Conservation (phyloP, 2,113 vertebrate genomes). For the Echinops telfairi region DNA sequence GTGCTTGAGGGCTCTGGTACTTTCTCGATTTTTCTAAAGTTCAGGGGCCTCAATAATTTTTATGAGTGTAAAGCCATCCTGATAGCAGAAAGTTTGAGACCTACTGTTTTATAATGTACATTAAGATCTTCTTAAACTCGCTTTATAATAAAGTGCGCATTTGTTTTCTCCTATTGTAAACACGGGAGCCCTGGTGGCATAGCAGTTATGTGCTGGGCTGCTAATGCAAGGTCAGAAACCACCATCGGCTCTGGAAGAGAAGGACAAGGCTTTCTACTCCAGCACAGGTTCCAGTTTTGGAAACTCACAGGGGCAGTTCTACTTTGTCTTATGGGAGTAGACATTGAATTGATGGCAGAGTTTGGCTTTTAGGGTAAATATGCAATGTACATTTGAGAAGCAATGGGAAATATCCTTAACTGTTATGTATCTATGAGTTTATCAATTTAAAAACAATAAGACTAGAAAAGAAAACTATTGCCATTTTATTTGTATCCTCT, state of each 20-base stretch:
- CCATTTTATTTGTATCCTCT: background rate
- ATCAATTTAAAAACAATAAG: slow-evolving; percentile 30
- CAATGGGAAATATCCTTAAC: background rate
- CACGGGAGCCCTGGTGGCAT: too few relatives aligned
- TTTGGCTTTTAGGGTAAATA: background rate
- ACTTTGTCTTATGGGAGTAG: too few relatives aligned
- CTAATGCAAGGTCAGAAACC: too few relatives aligned
- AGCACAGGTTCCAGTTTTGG: too few relatives aligned
- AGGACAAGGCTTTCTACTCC: too few relatives aligned
- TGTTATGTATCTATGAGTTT: background rate
- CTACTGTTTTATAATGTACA: background rate
- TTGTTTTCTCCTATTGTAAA: background rate
- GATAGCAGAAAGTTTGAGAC: slow-evolving; percentile 19
- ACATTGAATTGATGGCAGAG: too few relatives aligned
- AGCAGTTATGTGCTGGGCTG: too few relatives aligned
- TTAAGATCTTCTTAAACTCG: background rate
- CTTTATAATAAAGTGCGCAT: background rate
- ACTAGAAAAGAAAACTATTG: background rate
- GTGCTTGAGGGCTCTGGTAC: background rate
- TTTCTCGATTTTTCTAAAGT: slow-evolving; percentile 31
- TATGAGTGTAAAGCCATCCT: background rate
- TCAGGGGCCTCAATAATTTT: background rate
- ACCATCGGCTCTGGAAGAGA: too few relatives aligned
- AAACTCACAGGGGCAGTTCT: too few relatives aligned
- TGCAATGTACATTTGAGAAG: background rate